Conservation (phyloP, 2,797 vertebrate species). For the Menidia menidia region DNA sequence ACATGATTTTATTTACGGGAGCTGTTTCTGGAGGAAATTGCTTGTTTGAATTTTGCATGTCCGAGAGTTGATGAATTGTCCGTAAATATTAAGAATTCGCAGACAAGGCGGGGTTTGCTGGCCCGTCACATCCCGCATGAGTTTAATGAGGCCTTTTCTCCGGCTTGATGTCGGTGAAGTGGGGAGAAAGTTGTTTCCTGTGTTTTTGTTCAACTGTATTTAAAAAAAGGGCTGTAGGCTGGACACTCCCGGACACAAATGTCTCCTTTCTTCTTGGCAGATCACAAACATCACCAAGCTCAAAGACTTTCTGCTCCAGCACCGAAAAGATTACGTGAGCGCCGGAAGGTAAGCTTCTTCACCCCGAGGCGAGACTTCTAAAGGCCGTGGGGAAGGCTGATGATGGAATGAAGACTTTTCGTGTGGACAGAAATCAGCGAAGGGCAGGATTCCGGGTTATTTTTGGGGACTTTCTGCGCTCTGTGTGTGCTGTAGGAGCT, state of each 20-base stretch:
- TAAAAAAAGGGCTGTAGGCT: slow-evolving; percentile 3
- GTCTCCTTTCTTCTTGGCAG: slow-evolving; percentile 79
- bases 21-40: slow-evolving; percentile 72
- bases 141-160: slow-evolving; percentile 52
- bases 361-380: slow-evolving; percentile 20
- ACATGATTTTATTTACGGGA: slow-evolving; percentile 65
- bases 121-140: slow-evolving; percentile 66
- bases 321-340: slow-evolving; percentile 97
- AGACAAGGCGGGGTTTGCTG: slow-evolving; percentile 54
- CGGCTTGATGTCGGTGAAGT: slow-evolving; percentile 46
- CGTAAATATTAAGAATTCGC: slow-evolving; percentile 70
- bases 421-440: slow-evolving; percentile 36
- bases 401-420: slow-evolving; percentile 17
- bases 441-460: slow-evolving; percentile 55
- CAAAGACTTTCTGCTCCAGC: slow-evolving; percentile 96
- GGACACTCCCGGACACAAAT: slow-evolving; percentile 33
- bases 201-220: slow-evolving; percentile 41
- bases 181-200: slow-evolving; percentile 54
- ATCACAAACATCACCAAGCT: slow-evolving; percentile 96
- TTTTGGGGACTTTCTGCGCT: neutral
- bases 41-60: slow-evolving; percentile 67
- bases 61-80: slow-evolving; percentile 62
- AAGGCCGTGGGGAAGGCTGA: slow-evolving; percentile 24
- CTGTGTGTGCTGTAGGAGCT: slow-evolving; percentile 22
- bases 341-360: slow-evolving; percentile 87